Conservation (phyloP, 2,113 vertebrate genomes). For the Uropsilus gracilis region DNA sequence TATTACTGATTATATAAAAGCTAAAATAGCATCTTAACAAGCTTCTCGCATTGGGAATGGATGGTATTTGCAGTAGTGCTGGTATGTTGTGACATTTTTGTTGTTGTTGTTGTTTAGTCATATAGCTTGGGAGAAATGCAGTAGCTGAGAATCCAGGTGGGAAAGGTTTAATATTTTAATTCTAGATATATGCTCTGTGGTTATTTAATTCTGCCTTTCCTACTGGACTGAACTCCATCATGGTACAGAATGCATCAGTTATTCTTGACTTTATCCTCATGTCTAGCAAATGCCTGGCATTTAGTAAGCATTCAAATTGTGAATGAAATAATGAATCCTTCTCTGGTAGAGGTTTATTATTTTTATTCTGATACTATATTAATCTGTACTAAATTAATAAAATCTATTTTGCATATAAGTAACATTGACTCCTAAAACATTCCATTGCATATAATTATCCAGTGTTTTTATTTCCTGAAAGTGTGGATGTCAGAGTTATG, state of each 20-base stretch:
- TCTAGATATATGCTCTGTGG: background rate
- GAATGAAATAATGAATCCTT: background rate
- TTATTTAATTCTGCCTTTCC: background rate
- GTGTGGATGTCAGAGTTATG: background rate
- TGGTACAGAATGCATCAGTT: background rate
- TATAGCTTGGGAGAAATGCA: background rate
- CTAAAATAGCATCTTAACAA: background rate
- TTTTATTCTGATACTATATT: background rate
- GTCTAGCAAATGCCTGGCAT: background rate
- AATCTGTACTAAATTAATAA: background rate
- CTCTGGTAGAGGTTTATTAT: background rate
- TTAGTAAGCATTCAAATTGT: background rate
- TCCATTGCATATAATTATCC: background rate
- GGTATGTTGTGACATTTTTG: background rate
- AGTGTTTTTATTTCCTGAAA: background rate
- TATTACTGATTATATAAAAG: background rate
- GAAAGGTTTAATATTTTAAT: background rate
- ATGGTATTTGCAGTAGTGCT: background rate
- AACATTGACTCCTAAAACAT: background rate
- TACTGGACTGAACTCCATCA: background rate
- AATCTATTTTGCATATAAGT: background rate
- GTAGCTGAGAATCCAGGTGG: background rate
- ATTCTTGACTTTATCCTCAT: background rate
- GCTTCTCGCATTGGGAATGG: background rate
- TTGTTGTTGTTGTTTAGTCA: too few relatives aligned